These are phyloP conservation scores for Leptodactylus fallax DNA, from an alignment of 2,797 vertebrate species.

Conservation along the genomic window DNA sequence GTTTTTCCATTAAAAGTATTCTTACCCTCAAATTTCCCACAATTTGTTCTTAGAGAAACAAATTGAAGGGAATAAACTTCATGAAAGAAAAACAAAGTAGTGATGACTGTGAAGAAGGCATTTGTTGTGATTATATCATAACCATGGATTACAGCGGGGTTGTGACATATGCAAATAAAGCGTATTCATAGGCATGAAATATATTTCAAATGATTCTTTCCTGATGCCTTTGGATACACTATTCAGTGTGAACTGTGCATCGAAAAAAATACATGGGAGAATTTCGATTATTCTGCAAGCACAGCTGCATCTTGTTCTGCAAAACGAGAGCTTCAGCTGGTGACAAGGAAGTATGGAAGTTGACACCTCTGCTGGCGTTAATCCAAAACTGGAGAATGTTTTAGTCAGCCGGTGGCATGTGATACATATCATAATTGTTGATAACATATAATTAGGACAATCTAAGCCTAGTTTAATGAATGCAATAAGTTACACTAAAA, in stretches of 20 bases:
- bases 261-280: slow-evolving; percentile 71
- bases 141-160: slow-evolving; percentile 40
- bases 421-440: slow-evolving; percentile 76
- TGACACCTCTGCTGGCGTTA: slow-evolving; percentile 73
- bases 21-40: slow-evolving; percentile 7
- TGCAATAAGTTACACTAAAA: slow-evolving; percentile 69
- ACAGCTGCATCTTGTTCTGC: slow-evolving; percentile 72
- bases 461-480: slow-evolving; percentile 72
- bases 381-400: slow-evolving; percentile 74
- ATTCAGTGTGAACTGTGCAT: slow-evolving; percentile 71
- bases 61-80: slow-evolving; percentile 50
- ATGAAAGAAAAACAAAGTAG: slow-evolving; percentile 46
- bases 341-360: slow-evolving; percentile 75
- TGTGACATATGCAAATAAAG: slow-evolving; percentile 59
- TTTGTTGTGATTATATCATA: slow-evolving; percentile 51
- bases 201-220: slow-evolving; percentile 61
- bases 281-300: slow-evolving; percentile 76
- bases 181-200: slow-evolving; percentile 64
- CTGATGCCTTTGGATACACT: slow-evolving; percentile 66
- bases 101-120: slow-evolving; percentile 51
- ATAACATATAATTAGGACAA: slow-evolving; percentile 75
- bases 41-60: slow-evolving; percentile 34
- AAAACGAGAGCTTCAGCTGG: slow-evolving; percentile 76
- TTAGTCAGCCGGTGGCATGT: slow-evolving; percentile 70
- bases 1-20: slow-evolving; percentile 13